Evolutionary conservation across 2,113 vertebrate genomes (phyloP), one percentile per base, ranked within the genome.

Genomic region (Oxygymnocypris stewartii): DNA sequence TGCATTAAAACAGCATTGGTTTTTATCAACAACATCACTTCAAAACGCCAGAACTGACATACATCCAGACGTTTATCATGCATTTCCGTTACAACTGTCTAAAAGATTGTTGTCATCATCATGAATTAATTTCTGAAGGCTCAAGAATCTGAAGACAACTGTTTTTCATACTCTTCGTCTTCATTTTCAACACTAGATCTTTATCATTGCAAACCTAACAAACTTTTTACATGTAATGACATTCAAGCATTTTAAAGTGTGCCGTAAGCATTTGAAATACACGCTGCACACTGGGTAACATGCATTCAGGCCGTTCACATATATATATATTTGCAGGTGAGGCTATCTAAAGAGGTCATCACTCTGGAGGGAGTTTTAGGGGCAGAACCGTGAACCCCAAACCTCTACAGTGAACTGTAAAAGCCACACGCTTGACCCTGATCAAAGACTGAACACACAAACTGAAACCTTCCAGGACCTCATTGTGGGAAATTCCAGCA

Each of bases 331-430:
- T 61, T n/a, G 57, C 20, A n/a, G 20, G 57, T 61, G 71, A 77
- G 42, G 69, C 84, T 91, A 89, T 94, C 93, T 92, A 94, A 94
- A 87, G 67, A 87, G 93, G 92, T 87, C 92, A 94, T 95, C 93
- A n/a, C 13, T 71, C 14, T 49, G 65, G 31, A n/a, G 20, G 44
- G 23, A 40, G 49, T 71, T 73, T 73, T 44, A 80, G 63, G 42
- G 86, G 80, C 86, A 89, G 87, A 85, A 81, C 87, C 76, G 54
- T 89, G 25, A 82, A 31, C 54, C 75, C 57, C 57, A 61, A 61
- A 61, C 57, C 57, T 61, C 57, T 61, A 61, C 57, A 61, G 13
- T 54, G 42, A 54, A 87, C 87, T 90, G 88, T 91, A 92, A 87
- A 93, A 93, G 79, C 37, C 37, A 2, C 69, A 42, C 82, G 51